Conservation (phyloP, 2,113 vertebrate genomes). For the Calonectris borealis region DNA sequence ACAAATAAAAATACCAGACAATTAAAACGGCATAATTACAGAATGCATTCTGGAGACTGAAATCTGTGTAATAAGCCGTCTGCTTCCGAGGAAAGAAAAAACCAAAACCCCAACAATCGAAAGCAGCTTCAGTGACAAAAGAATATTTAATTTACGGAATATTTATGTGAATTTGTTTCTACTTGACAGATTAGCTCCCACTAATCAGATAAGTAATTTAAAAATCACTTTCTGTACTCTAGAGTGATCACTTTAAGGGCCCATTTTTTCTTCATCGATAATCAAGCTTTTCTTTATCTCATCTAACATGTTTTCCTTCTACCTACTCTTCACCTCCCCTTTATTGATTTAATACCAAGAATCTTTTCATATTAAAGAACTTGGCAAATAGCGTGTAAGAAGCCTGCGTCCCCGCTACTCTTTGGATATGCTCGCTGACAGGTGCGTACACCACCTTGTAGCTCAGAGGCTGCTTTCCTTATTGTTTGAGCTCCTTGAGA, state of each 20-base stretch:
- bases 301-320: slow-evolving; percentile 4
- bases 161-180: slow-evolving; percentile 46
- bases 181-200: slow-evolving; percentile 10
- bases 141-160: slow-evolving; percentile 8
- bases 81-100: not conserved
- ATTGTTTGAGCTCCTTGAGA: not conserved
- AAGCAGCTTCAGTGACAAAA: slow-evolving; percentile 1
- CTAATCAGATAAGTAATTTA: slow-evolving; percentile 52
- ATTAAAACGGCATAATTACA: slow-evolving; percentile 23
- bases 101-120: not conserved
- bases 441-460: not conserved
- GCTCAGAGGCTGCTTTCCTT: not conserved
- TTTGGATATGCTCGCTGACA: not conserved
- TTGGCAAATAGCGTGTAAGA: not conserved
- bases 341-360: slow-evolving; percentile 13
- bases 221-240: slow-evolving; percentile 21
- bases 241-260: not conserved
- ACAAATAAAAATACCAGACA: not conserved
- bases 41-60: slow-evolving; percentile 5
- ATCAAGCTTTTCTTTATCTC: slow-evolving; percentile 31
- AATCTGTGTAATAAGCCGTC: slow-evolving; percentile 36
- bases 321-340: not conserved
- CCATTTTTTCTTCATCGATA: not conserved
- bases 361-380: not conserved
- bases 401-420: not conserved